Evolutionary conservation across 2,888 invertebrate genomes (phyloP), one percentile per base, ranked within the genome.

Genomic region (Apotomis betuletana): DNA sequence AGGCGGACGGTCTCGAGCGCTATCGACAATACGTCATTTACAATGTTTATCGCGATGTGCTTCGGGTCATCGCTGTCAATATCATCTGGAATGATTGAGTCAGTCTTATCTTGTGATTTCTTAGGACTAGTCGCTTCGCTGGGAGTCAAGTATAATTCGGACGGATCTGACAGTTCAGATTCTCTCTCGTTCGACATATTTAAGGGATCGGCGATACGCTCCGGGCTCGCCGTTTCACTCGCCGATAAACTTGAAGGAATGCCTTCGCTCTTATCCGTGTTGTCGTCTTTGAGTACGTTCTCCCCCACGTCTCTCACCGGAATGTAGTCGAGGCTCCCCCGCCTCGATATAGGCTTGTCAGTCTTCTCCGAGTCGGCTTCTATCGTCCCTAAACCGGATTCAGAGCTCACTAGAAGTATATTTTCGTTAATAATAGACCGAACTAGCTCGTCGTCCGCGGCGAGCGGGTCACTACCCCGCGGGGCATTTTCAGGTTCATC

Each of bases 131-230:
- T 93, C 54, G 94, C 91, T 84, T 96, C 96, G 55, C 95, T 95
- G 36, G 96, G 96, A 63, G 96, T 96, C 75, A 95, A 87, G 81
- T 96, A 96, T 73, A 95, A 91, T 81, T 96, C 96, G 62, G 96
- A 96, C 75, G 94, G 94, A 84, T 96, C 96, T 76, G 95, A 96
- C 64, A 96, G 94, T 74, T 94, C 94, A 54, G 95, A 92, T 85
- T 95, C 95, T 76, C 94, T 92, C 80, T 95, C 94, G 27, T 91
- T 80, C 36, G 81, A 79, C 10, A 90, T 79, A 76, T 89, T 87
- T 41, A 88, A 83, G 61, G 82, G 85, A 76, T 90, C 90, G 3
- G 92, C 89, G 8, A 90, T 84, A 76, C 92, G 85, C 76, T 92
- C 91, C 0, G 94, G 93, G 76, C 93, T 93, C 0, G 93, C 90